These are phyloP conservation scores for Lasioglossum baleicum DNA, from an alignment of 1,140 invertebrate species.

Conservation along the genomic window DNA sequence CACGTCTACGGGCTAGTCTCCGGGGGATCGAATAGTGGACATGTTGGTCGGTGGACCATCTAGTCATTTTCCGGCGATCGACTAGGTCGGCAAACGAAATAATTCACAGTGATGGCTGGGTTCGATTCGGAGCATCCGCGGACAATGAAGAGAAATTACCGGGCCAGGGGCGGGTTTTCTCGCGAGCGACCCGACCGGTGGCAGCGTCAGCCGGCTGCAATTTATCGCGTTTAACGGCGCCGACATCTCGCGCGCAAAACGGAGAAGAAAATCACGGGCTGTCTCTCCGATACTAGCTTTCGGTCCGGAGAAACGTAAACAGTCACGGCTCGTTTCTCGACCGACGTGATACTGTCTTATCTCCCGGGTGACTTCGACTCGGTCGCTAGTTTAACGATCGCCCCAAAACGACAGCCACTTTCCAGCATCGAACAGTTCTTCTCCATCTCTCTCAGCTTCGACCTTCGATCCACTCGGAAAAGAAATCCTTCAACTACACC, in stretches of 20 bases:
- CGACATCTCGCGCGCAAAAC: background rate
- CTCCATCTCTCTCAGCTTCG: background rate
- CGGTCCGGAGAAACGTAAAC: slow-evolving; percentile 17
- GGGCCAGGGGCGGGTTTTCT: background rate
- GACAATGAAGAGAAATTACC: slow-evolving; percentile 16
- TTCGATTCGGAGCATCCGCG: background rate
- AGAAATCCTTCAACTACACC: slow-evolving; percentile 39
- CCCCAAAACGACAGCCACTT: slow-evolving; percentile 41
- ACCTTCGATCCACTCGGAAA: background rate
- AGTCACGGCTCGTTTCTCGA: slow-evolving; percentile 21
- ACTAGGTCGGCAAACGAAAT: background rate
- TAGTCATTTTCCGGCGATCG: background rate
- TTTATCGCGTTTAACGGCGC: slow-evolving; percentile 12
- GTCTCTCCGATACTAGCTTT: background rate
- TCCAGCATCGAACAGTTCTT: slow-evolving; percentile 17
- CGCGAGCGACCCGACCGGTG: background rate
- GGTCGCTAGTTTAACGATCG: slow-evolving; percentile 44
- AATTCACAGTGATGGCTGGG: background rate
- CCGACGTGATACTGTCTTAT: slow-evolving; percentile 37
- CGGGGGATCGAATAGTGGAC: too few species aligned
- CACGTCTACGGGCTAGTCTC: too few species aligned
- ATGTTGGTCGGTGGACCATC: background rate
- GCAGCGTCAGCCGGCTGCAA: background rate
- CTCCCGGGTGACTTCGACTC: slow-evolving; percentile 38
- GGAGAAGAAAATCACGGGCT: slow-evolving; percentile 20